Conservation (phyloP, 2,888 invertebrate species). For the Nowickia ferox region DNA sequence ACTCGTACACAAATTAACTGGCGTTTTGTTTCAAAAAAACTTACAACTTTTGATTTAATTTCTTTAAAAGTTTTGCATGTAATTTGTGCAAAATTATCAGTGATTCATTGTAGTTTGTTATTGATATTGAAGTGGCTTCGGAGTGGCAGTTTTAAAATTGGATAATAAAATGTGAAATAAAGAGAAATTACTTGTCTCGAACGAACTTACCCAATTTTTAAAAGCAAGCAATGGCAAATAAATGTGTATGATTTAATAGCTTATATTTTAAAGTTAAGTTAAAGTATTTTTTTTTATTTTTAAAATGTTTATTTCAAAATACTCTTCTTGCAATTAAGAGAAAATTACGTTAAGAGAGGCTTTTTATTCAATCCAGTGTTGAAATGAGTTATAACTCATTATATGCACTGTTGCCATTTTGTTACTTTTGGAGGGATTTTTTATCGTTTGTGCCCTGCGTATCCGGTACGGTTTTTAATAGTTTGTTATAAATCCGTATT, state of each 20-base stretch:
- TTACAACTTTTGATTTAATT: constrained; percentile 5
- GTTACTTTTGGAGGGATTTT: background rate
- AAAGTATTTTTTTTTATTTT: background rate
- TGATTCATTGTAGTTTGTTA: background rate
- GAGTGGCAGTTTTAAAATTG: constrained; percentile 19
- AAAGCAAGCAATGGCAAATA: constrained; percentile 26
- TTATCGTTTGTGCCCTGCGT: background rate
- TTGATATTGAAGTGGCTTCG: constrained; percentile 4
- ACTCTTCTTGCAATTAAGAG: background rate
- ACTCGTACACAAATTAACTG: too few relatives aligned
- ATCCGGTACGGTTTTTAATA: background rate
- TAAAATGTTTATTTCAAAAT: background rate
- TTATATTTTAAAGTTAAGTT: background rate
- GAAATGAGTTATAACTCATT: constrained; percentile 13
- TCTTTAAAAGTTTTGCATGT: background rate
- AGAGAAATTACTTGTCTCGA: constrained; percentile 16
- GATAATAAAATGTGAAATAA: constrained; percentile 13
- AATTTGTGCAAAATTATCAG: constrained; percentile 10
- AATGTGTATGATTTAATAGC: background rate
- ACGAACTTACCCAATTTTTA: constrained; percentile 40
- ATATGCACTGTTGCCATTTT: constrained; percentile 9
- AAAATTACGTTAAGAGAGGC: constrained; percentile 11
- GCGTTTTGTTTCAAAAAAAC: background rate
- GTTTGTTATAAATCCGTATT: too few relatives aligned
- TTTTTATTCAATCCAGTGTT: constrained; percentile 35